These are phyloP conservation scores for Melangyna quadrimaculata DNA, from an alignment of 2,888 invertebrate genomes.

Conservation along the genomic window DNA sequence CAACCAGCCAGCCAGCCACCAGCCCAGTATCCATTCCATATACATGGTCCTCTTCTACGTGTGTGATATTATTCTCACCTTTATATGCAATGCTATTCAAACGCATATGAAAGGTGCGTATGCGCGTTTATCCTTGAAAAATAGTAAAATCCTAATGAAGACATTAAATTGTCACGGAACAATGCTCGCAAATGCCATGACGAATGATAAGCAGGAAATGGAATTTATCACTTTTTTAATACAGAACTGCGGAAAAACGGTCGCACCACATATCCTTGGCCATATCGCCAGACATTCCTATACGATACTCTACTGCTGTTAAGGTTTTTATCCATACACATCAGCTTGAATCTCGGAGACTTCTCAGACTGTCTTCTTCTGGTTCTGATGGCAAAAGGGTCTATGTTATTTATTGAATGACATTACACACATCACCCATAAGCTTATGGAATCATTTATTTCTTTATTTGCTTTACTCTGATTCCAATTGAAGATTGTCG, in stretches of 20 bases:
- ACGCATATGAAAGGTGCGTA: not conserved
- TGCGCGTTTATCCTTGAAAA: constrained; percentile 24
- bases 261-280: constrained; percentile 36
- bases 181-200: constrained; percentile 72
- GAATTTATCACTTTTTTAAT: constrained; percentile 60
- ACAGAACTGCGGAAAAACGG: constrained; percentile 53
- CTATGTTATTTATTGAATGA: constrained; percentile 62
- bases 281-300: constrained; percentile 31
- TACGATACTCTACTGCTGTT: not conserved
- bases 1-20: not conserved
- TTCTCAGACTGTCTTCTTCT: not conserved
- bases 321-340: not conserved
- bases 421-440: constrained; percentile 62
- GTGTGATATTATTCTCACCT: constrained; percentile 46
- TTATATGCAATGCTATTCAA: constrained; percentile 12
- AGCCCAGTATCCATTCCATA: not conserved
- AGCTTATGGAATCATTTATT: constrained; percentile 48
- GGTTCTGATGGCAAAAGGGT: constrained; percentile 31
- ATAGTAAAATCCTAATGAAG: constrained; percentile 72
- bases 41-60: not conserved
- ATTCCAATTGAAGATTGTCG: constrained; percentile 66
- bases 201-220: constrained; percentile 73
- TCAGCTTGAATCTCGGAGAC: not conserved
- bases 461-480: constrained; percentile 64
- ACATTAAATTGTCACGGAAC: constrained; percentile 73